Base-by-base conservation (phyloP, 2,113 vertebrate species). In the Microtus montanus region DNA sequence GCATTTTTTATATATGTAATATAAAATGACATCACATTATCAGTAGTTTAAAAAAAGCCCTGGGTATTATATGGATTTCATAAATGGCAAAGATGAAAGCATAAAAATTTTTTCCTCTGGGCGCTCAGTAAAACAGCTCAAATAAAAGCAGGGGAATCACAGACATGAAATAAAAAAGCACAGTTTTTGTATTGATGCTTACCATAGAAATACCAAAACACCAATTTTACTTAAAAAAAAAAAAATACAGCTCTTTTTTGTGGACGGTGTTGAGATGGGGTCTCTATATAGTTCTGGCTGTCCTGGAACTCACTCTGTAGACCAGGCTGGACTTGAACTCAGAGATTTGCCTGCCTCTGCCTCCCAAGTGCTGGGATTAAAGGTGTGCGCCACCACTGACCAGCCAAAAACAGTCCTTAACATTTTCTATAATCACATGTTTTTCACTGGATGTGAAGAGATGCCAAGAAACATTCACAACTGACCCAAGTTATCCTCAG, bases 131-230 rank as follows among this genome's bases (percentile, higher is more conserved):
- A 95, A 97, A 92, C 35, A 89, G 49, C 74, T 71, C 58, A 91
- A 58, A 94, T 82, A 89, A 66, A 97, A 97, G 95, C 58, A 93
- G 84, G 63, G 95, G 89, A 92, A 90, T 80, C 71, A 94, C 10
- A 47, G 87, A 77, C 66, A 64, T 61, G n/a, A 92, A 95, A 83
- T 8, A 97, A 90, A 96, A 97, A 96, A 96, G 74, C 79, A 77
- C 20, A 44, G 5, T 26, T 93, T 94, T 77, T 91, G 66, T 54
- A 79, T 35, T 92, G 61, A 26, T 91, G 64, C 95, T 95, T 90
- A 93, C 66, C 71, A 73, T 90, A 90, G 78, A 97, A 92, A 90
- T 87, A 94, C 52, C 35, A 93, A 97, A 88, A 78, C 88, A 96
- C 24, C 64, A 28, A 84, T 86, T 89, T 92, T 71, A 93, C 93